A percentile compares a stretch with the other conserved stretches of the same genome.
Conservation (phyloP, 2,797 vertebrate genomes). For the Siniperca undulata region DNA sequence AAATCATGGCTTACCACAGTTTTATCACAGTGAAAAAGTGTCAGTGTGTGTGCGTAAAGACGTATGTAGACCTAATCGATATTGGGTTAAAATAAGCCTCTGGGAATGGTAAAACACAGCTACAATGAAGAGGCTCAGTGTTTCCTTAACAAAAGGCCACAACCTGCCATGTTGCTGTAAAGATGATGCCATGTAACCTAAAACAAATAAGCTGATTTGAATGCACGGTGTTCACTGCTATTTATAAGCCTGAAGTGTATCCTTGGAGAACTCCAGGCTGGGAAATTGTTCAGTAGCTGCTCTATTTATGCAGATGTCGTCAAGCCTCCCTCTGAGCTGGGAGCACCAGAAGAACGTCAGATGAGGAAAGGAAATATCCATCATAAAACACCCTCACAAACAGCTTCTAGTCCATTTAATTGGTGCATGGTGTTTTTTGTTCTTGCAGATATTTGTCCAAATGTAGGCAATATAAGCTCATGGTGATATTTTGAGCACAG, state of each 20-base stretch:
- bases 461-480: background rate
- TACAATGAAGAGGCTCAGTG: background rate
- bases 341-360: constrained; percentile 48
- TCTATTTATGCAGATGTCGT: constrained; percentile 68
- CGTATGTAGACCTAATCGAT: background rate
- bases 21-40: background rate
- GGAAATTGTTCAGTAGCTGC: constrained; percentile 46
- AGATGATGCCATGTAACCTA: constrained; percentile 4
- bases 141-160: constrained; percentile 19
- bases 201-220: constrained; percentile 63
- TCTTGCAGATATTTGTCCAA: background rate
- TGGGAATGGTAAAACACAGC: background rate
- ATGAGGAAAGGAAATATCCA: constrained; percentile 37
- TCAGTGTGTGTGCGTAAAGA: background rate
- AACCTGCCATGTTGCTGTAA: background rate
- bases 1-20: background rate
- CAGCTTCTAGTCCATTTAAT: background rate
- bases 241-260: constrained; percentile 52
- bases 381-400: constrained; percentile 30
- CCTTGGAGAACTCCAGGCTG: constrained; percentile 50
- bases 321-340: constrained; percentile 52
- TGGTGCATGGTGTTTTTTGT: background rate
- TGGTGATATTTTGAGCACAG: background rate
- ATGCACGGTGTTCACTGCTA: constrained; percentile 36
- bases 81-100: background rate